These are phyloP conservation scores for Cynaeus angustus DNA, from an alignment of 2,888 invertebrate species.

Conservation along the genomic window DNA sequence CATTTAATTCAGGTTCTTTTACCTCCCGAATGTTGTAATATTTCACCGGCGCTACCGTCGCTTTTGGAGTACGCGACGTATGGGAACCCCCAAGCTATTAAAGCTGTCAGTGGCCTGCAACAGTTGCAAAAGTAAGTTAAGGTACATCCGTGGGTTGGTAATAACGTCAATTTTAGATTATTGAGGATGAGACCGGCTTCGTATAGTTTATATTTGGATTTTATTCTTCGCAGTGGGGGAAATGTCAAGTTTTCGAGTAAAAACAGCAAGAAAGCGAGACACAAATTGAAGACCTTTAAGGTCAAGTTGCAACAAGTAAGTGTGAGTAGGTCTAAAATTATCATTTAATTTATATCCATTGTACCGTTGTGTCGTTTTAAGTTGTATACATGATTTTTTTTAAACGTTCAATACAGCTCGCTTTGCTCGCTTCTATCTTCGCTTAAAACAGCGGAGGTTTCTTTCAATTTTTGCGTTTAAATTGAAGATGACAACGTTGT, in stretches of 20 bases:
- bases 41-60: slow-evolving; percentile 88
- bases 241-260: slow-evolving; percentile 64
- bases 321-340: not conserved
- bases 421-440: too few relatives aligned
- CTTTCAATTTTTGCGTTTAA: too few relatives aligned
- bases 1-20: slow-evolving; percentile 90
- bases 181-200: slow-evolving; percentile 87
- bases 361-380: too few relatives aligned
- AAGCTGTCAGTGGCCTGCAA: slow-evolving; percentile 87
- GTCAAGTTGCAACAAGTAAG: slow-evolving; percentile 67
- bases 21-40: slow-evolving; percentile 89
- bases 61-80: slow-evolving; percentile 86
- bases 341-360: too few relatives aligned
- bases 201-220: slow-evolving; percentile 88
- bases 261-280: slow-evolving; percentile 59
- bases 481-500: too few relatives aligned
- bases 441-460: too few relatives aligned
- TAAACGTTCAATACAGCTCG: too few relatives aligned
- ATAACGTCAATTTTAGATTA: slow-evolving; percentile 70
- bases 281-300: slow-evolving; percentile 61
- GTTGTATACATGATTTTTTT: too few relatives aligned
- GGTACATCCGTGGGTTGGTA: not conserved
- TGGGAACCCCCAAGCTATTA: slow-evolving; percentile 86
- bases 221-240: slow-evolving; percentile 76
- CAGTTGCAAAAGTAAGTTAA: slow-evolving; percentile 78